Evolutionary conservation across 1,140 invertebrate genomes (phyloP).

Genomic region (Palaemon carinicauda): DNA sequence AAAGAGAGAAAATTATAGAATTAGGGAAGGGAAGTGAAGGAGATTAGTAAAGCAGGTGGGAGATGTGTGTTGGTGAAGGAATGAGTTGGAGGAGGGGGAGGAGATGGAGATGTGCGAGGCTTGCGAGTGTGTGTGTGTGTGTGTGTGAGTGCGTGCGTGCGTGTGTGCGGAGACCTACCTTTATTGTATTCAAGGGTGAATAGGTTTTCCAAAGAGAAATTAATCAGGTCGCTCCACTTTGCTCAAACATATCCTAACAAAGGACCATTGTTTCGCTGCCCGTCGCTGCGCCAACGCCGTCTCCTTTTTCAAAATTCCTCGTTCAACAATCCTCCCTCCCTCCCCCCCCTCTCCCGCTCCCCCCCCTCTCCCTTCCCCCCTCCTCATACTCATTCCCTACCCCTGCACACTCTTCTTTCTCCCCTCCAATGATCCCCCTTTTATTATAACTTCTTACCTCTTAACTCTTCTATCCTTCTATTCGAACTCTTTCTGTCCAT

Average conservation of each 20-base stretch:
- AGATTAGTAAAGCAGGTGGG: no score
- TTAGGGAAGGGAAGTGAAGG: no score
- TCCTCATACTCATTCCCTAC: neutral
- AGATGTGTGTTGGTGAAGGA: no score
- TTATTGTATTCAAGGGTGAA: constrained; percentile 34
- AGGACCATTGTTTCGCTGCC: constrained; percentile 10
- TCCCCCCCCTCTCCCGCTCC: neutral
- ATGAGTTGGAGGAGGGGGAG: neutral
- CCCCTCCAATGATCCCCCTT: no score
- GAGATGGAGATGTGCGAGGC: neutral
- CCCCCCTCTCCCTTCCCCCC: neutral
- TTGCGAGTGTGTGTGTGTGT: neutral
- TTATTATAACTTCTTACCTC: no score
- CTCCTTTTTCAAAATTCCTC: neutral
- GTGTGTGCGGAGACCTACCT: neutral
- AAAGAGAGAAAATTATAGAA: no score
- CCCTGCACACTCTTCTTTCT: neutral
- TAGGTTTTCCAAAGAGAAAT: constrained; percentile 34
- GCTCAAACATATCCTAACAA: constrained; percentile 16
- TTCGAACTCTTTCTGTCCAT: no score
- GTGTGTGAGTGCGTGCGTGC: neutral
- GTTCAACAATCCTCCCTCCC: neutral
- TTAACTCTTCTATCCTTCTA: no score
- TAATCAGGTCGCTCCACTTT: constrained; percentile 20
- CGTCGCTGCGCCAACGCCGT: no score